Conservation (phyloP, 2,888 invertebrate species). For the Sesia apiformis region DNA sequence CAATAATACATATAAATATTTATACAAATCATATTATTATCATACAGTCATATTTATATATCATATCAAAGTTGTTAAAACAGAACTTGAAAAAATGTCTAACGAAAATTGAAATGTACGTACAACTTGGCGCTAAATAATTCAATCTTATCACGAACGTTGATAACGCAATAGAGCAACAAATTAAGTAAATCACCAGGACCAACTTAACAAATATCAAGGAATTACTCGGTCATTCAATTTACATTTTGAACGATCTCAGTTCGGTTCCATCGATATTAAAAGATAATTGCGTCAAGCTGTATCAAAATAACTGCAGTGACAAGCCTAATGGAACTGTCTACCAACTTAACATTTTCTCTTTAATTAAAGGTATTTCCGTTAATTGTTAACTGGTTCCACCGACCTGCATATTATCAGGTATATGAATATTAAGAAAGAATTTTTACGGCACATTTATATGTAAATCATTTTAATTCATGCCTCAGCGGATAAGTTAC, state of each 20-base stretch:
- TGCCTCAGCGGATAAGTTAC: not conserved
- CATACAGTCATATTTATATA: too few relatives aligned
- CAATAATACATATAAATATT: too few relatives aligned
- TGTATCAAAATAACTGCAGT: slow-evolving; percentile 21
- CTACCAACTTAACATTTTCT: slow-evolving; percentile 16
- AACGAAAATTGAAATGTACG: not conserved
- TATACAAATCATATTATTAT: too few relatives aligned
- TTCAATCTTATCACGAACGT: slow-evolving; percentile 8
- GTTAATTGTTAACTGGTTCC: slow-evolving; percentile 19
- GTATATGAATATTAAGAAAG: slow-evolving; percentile 10
- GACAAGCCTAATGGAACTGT: slow-evolving; percentile 24
- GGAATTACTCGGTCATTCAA: slow-evolving; percentile 18
- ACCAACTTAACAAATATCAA: slow-evolving; percentile 8
- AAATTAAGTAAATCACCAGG: slow-evolving; percentile 5
- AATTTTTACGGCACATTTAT: slow-evolving; percentile 15
- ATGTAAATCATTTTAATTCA: slow-evolving; percentile 16
- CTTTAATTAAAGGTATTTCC: slow-evolving; percentile 29
- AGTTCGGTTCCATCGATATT: slow-evolving; percentile 17
- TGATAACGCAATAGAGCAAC: slow-evolving; percentile 5
- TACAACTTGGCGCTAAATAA: slow-evolving; percentile 1
- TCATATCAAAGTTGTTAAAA: too few relatives aligned
- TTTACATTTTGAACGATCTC: slow-evolving; percentile 21
- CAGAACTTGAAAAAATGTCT: too few relatives aligned
- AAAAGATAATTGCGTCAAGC: slow-evolving; percentile 29
- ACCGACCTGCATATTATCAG: slow-evolving; percentile 11